phyloP scores from a whole-genome alignment of 2,888 invertebrate genomes.

The Ctena decussata region DNA sequence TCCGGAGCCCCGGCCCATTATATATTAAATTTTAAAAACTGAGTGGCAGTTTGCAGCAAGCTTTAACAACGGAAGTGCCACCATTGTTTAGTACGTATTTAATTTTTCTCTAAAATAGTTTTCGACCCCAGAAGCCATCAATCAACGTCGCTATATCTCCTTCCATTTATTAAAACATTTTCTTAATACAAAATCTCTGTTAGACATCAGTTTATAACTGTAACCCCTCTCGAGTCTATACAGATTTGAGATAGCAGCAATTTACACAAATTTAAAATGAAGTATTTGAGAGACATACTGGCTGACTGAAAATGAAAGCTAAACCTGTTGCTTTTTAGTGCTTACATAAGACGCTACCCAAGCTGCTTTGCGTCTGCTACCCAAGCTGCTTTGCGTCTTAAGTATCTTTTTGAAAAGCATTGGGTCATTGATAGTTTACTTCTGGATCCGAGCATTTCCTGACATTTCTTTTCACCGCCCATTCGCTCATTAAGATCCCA shows the following conservation, averaged over 20 bases:
- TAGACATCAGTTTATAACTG: slow-evolving; percentile 6
- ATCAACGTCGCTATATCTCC: not conserved
- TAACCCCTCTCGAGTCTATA: slow-evolving; percentile 12
- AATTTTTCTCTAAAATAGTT: not conserved
- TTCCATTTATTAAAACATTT: slow-evolving; percentile 17
- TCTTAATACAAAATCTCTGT: slow-evolving; percentile 20
- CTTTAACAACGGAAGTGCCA: slow-evolving; percentile 11
- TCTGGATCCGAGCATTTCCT: too few relatives aligned
- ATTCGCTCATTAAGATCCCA: too few relatives aligned
- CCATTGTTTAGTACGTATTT: not conserved
- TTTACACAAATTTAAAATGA: slow-evolving; percentile 1
- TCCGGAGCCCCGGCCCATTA: too few relatives aligned
- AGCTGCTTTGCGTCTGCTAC: too few relatives aligned
- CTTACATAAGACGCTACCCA: too few relatives aligned
- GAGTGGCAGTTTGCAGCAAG: too few relatives aligned
- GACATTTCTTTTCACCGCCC: too few relatives aligned
- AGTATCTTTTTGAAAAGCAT: too few relatives aligned
- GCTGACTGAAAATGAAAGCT: not conserved
- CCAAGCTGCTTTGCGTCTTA: too few relatives aligned
- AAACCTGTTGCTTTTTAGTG: too few relatives aligned
- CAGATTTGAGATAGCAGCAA: slow-evolving; percentile 13
- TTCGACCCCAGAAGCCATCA: not conserved
- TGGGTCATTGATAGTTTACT: too few relatives aligned
- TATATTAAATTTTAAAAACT: too few relatives aligned
- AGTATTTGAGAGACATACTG: not conserved